Percentiles rank a stretch among this genome's conserved stretches.
phyloP scores from a whole-genome alignment of 2,113 vertebrate species.

The Amphiprion percula region DNA sequence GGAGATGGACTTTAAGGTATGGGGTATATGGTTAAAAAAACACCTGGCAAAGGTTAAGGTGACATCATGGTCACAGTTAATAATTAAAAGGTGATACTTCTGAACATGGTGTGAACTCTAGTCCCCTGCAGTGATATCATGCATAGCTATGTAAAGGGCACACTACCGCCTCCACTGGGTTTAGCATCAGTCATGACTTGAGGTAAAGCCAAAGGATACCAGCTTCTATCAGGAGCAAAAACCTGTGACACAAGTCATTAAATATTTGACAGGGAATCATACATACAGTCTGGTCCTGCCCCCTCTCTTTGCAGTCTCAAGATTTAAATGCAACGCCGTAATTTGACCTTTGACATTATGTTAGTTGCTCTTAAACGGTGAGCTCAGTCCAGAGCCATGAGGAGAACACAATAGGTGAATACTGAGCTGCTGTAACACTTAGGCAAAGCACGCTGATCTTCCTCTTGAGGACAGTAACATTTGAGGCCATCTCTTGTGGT shows the following conservation, averaged over 20 bases:
- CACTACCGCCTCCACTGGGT: no score
- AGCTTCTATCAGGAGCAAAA: neutral
- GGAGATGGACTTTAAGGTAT: no score
- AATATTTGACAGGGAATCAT: neutral
- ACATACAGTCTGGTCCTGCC: neutral
- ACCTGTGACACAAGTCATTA: conserved; percentile 34
- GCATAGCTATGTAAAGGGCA: no score
- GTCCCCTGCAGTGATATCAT: no score
- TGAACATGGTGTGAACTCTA: no score
- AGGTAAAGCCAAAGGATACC: neutral
- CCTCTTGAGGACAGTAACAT: conserved; percentile 82
- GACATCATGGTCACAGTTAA: no score
- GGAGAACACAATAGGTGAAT: conserved; percentile 14
- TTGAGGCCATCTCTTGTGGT: conserved; percentile 74
- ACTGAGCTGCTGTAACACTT: conserved; percentile 70
- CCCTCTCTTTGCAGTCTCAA: neutral
- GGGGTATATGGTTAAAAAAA: no score
- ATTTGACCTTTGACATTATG: conserved; percentile 29
- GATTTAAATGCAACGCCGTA: conserved; percentile 30
- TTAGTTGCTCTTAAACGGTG: conserved; percentile 16
- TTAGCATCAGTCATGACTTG: no score
- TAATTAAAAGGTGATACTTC: no score
- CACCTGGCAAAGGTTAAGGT: no score
- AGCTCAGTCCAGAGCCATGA: conserved; percentile 28
- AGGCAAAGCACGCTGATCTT: conserved; percentile 74